Evolutionary conservation across 2,888 invertebrate species (phyloP), one percentile per base, ranked within the genome.

Genomic region (Syrista parreyssii): DNA sequence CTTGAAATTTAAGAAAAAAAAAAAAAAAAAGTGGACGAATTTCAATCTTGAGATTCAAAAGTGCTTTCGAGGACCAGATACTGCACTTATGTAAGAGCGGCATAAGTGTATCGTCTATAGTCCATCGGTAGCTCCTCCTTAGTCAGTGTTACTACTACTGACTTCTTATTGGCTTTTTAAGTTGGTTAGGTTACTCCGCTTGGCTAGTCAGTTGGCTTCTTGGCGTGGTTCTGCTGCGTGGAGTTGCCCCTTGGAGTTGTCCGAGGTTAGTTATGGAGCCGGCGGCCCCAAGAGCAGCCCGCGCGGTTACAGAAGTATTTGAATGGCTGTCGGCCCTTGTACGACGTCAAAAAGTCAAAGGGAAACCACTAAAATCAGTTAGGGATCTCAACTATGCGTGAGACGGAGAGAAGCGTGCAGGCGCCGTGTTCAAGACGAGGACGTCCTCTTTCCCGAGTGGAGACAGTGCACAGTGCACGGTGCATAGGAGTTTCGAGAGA

Each of bases 361-460:
- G 86, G 87, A 91, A 91, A 89, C 89, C 89, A 90, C 89, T 90
- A 89, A 91, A 91, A 91, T 91, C 90, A 89, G 89, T 90, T 90
- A 89, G 88, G 90, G 89, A 90, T 90, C 89, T 91, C 89, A 90
- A 91, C 90, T 90, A 88, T 86, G 83, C 84, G 82, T 82, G 80
- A 82, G 81, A 86, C 82, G 78, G 73, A 83, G 83, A 79, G 78
- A 80, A 75, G 72, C 79, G 79, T 78, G 73, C 69, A 75, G 68
- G 78, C 77, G 76, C 74, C 76, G 80, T 82, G 80, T 75, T 76
- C 74, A 75, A 80, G 77, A 76, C 79, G 78, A 80, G 68, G 74
- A 72, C 68, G 76, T 35, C 40, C 74, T 76, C 23, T 55, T 55
- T 55, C 23, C 31, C 73, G 73, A 80, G 78, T 73, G 68, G 74